Percentiles rank a stretch among this genome's conserved stretches.
phyloP scores from a whole-genome alignment of 2,888 invertebrate genomes.

The Microctonus brassicae region DNA sequence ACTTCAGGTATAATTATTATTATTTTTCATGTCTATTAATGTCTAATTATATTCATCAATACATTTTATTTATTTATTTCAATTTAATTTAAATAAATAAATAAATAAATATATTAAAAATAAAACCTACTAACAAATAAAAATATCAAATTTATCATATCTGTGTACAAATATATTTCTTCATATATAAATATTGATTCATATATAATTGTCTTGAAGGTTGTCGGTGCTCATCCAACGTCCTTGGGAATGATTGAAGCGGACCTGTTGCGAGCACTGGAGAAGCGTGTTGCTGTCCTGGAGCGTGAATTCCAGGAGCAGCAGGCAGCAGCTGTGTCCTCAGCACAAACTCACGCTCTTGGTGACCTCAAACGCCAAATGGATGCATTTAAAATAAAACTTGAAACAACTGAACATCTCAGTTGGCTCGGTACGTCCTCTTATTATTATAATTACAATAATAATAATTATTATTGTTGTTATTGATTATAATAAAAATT shows the following conservation, averaged over 20 bases:
- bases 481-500: no score
- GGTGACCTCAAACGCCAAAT: slow-evolving; percentile 74
- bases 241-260: slow-evolving; percentile 69
- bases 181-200: neutral
- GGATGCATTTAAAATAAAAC: slow-evolving; percentile 73
- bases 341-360: slow-evolving; percentile 71
- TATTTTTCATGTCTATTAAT: neutral
- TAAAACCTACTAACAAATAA: no score
- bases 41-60: neutral
- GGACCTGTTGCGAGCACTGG: slow-evolving; percentile 72
- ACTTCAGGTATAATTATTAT: slow-evolving; percentile 68
- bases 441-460: neutral
- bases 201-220: slow-evolving; percentile 47
- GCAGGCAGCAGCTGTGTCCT: slow-evolving; percentile 69
- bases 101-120: no score
- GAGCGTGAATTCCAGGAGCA: slow-evolving; percentile 72
- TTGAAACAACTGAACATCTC: slow-evolving; percentile 76
- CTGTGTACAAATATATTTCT: neutral
- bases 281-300: slow-evolving; percentile 73
- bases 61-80: no score
- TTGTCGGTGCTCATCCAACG: slow-evolving; percentile 65
- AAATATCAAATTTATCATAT: no score
- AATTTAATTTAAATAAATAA: no score
- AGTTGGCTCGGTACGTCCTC: slow-evolving; percentile 74
- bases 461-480: no score